Base-by-base conservation (phyloP, 2,888 invertebrate genomes). In the Caenorhabditis sp. region DNA sequence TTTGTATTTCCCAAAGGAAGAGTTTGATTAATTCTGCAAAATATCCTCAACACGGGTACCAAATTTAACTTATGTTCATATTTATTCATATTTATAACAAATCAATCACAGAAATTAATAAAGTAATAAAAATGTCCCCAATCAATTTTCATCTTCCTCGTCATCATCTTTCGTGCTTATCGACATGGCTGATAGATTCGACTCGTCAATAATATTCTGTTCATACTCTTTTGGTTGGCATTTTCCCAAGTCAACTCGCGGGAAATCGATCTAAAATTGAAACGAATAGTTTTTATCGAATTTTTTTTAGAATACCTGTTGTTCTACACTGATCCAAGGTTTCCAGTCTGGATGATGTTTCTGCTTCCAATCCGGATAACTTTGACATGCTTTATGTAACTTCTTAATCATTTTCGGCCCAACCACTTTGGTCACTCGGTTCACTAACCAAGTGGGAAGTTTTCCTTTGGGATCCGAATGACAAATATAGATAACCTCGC, bases 281-380 rank as follows among this genome's bases (percentile, higher is more conserved):
- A 31, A 31, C 4, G 10, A 31, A 31, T 31, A 31, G 31, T n/a
- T 12, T 36, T 14, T 23, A 31, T n/a, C 10, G 10, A 10, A 36
- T 10, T 27, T 54, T 5, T 14, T 31, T 20, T 23, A 8, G 36
- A 38, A 17, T 21, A 80, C 79, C 70, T 81, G 80, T 89, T 95
- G 94, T 86, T 95, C 94, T 0, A 95, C 94, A 88, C 91, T 92
- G 67, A 93, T 91, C 95, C 95, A 95, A 0, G 95, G 95, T 88
- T 94, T 95, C 87, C 91, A 91, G 86, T 92, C 90, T 0, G 93
- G 93, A 84, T 92, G 91, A 86, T 92, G 91, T 36, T 92, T 91
- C n/a, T 90, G 89, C 89, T 95, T 95, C 95, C 95, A 95, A 17
- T 90, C 90, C 12, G 92, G 91, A 89, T 95, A 95, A 27, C 92